Base-by-base conservation (phyloP, 1,140 invertebrate species). In the Zophobas morio region DNA sequence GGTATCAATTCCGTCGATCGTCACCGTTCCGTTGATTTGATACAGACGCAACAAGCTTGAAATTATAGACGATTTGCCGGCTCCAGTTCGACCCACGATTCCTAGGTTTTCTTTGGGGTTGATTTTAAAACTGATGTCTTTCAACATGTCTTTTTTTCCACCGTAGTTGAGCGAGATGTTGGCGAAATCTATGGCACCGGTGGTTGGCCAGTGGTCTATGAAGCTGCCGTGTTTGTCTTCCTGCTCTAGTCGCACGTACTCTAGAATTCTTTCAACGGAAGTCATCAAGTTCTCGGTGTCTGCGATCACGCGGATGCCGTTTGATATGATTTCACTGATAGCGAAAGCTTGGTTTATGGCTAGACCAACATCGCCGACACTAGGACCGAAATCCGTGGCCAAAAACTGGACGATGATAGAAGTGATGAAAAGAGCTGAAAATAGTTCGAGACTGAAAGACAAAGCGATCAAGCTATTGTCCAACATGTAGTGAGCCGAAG, bases 261-360 rank as follows among this genome's bases (percentile, higher is more conserved):
- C 70, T 33, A 72, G 37, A 47, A 94, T 90, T 77, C 93, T 88
- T 84, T 94, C 93, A 32, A 94, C 93, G 6, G 91, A 91, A 40
- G 92, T 94, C 93, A 94, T 94, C 75, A 90, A 89, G 83, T 93
- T 94, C 86, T 95, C 94, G 20, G 94, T 87, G 82, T 94, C 94
- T 0, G 93, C 92, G 77, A 91, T 92, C 83, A 94, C 93, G 40
- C 93, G 86, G 85, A 95, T 93, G 34, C 91, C 92, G 20, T 20
- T 20, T 93, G 93, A 94, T 85, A 94, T 93, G 85, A 94, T 92
- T 89, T 93, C 91, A 3, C 93, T 93, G 8, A 95, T 88, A 0
- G 90, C 90, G 86, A 95, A 91, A 1, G 92, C 91, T 81, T 94
- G 93, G 0, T 93, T 93, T 66, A 95, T 91, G 5, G 92, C 92